Percentiles rank a stretch among this genome's conserved stretches.
Conservation (phyloP, 2,113 vertebrate species). For the Fregata magnificens region DNA sequence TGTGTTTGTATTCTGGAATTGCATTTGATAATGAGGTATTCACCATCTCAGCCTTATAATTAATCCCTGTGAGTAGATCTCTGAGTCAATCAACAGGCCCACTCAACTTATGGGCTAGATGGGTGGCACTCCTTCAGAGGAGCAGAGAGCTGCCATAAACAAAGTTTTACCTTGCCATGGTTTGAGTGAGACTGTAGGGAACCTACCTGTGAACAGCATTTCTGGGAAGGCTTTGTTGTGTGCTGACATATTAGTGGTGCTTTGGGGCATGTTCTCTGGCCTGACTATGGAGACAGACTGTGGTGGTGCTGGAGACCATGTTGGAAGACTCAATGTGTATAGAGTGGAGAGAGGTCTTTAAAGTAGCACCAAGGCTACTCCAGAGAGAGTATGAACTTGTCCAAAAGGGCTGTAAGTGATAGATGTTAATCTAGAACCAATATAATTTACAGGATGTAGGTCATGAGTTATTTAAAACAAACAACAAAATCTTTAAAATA, state of each 20-base stretch:
- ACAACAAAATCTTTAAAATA: not conserved
- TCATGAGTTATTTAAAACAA: not conserved
- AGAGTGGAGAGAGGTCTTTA: not conserved
- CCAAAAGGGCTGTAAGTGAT: not conserved
- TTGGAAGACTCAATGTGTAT: not conserved
- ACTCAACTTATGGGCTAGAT: not conserved
- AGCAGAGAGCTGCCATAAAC: not conserved
- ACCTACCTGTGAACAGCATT: not conserved
- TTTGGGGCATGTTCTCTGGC: not conserved
- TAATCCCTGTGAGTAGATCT: not conserved
- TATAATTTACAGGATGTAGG: not conserved
- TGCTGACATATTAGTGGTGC: not conserved
- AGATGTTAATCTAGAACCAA: not conserved
- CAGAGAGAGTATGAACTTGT: not conserved
- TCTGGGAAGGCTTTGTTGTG: not conserved
- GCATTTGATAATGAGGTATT: not conserved
- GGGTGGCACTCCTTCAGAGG: not conserved
- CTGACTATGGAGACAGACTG: not conserved
- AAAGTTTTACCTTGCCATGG: not conserved
- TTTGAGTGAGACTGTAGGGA: not conserved
- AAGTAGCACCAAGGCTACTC: not conserved
- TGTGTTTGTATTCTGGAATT: not conserved
- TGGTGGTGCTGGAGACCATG: not conserved
- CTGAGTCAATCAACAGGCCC: not conserved
- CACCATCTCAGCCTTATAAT: not conserved